Evolutionary conservation across 2,797 vertebrate species (phyloP).

Genomic region (Lepidocolaptes lacrymiger): DNA sequence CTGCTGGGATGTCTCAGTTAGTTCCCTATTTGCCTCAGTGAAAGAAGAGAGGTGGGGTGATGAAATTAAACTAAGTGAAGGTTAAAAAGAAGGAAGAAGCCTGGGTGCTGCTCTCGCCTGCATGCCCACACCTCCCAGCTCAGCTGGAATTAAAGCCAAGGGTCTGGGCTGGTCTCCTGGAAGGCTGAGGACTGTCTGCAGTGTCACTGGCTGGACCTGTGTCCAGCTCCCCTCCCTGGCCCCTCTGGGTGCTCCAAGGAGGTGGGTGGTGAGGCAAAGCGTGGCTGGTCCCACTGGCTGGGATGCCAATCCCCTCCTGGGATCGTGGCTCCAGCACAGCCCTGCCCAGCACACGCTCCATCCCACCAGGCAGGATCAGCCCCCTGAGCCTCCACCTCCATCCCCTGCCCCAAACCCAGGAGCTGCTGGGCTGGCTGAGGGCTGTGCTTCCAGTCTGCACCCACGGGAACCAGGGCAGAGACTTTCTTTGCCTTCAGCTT

Average conservation of each 20-base stretch:
- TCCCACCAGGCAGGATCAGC: not conserved
- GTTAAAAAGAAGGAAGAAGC: not conserved
- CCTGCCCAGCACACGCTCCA: accelerated
- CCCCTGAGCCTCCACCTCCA: not conserved
- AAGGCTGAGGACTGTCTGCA: not conserved
- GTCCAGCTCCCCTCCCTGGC: not conserved
- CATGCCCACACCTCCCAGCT: not conserved
- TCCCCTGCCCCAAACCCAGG: not conserved
- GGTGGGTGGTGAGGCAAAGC: accelerated
- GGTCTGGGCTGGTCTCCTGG: not conserved
- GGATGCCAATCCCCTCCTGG: not conserved
- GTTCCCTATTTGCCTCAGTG: not conserved
- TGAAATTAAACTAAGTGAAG: not conserved
- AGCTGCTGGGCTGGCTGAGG: not conserved
- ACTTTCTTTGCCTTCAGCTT: not conserved
- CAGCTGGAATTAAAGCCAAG: not conserved
- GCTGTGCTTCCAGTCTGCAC: accelerated
- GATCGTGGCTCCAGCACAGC: not conserved
- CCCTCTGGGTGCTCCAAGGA: accelerated
- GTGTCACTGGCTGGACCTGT: not conserved
- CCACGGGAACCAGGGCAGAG: not conserved
- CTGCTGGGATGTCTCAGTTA: not conserved
- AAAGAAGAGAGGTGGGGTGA: not conserved
- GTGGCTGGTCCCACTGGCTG: not conserved
- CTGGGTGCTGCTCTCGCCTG: not conserved